A percentile compares a stretch with the other conserved stretches of the same genome.
Conservation (phyloP, 2,113 vertebrate species). For the Podarcis muralis region DNA sequence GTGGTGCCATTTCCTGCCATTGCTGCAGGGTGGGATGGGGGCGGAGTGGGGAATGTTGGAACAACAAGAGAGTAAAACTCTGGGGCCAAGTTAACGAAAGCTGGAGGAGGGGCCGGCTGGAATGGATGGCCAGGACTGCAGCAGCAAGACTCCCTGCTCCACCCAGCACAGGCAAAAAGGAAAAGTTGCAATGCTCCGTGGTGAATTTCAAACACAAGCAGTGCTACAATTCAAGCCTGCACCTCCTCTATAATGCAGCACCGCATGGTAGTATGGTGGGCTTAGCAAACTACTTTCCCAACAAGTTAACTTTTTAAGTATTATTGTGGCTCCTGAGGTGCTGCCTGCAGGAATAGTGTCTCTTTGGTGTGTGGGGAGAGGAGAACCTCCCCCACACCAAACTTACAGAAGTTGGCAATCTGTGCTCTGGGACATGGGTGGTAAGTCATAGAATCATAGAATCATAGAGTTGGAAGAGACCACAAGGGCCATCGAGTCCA, state of each 20-base stretch:
- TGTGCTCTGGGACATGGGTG: too few species aligned
- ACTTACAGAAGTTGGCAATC: background rate
- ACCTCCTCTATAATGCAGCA: background rate
- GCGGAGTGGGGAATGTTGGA: background rate
- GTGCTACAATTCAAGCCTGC: background rate
- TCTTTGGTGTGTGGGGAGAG: too few species aligned
- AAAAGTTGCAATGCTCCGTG: background rate
- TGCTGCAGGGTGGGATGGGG: constrained; percentile 42
- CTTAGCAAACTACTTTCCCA: background rate
- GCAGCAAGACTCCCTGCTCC: background rate
- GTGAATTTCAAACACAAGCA: background rate
- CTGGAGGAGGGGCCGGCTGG: background rate
- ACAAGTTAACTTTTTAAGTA: background rate
- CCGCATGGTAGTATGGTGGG: background rate
- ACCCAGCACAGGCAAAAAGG: background rate
- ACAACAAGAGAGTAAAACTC: constrained; percentile 37
- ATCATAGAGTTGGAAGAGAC: too few species aligned
- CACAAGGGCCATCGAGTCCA: too few species aligned
- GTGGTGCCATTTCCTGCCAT: constrained; percentile 39
- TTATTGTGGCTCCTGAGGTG: background rate
- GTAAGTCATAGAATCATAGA: too few species aligned
- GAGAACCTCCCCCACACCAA: too few species aligned
- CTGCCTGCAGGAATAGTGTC: background rate
- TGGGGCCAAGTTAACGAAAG: background rate
- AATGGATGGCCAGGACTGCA: background rate